Conservation (phyloP, 2,113 vertebrate genomes). For the Tragelaphus imberbis region DNA sequence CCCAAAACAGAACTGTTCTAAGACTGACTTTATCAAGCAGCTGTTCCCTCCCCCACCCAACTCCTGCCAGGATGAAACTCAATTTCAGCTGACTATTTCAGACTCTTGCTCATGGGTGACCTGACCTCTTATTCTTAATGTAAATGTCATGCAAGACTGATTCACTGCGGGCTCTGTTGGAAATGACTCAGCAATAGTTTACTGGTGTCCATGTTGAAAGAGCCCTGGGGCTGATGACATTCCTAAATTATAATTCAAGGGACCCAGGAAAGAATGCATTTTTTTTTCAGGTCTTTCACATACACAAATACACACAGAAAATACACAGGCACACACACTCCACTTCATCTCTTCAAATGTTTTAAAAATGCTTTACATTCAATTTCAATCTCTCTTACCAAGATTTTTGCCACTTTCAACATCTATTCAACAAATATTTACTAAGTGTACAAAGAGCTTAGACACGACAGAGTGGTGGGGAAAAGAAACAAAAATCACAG, state of each 20-base stretch:
- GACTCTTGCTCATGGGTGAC: background rate
- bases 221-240: background rate
- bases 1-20: background rate
- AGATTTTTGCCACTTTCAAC: background rate
- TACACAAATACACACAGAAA: background rate
- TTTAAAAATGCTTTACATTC: background rate
- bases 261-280: background rate
- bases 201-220: background rate
- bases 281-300: background rate
- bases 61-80: background rate
- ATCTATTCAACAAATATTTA: background rate
- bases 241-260: background rate
- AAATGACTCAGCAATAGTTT: background rate
- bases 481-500: background rate
- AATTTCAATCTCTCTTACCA: background rate
- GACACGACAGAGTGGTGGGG: background rate
- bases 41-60: rapidly evolving
- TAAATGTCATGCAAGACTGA: background rate
- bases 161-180: background rate
- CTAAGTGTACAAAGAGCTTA: background rate
- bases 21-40: background rate
- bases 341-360: background rate
- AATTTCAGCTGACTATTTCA: background rate
- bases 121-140: background rate
- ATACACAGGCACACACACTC: background rate